Conservation (phyloP, 2,888 invertebrate species). For the Plemyria rubiginata region DNA sequence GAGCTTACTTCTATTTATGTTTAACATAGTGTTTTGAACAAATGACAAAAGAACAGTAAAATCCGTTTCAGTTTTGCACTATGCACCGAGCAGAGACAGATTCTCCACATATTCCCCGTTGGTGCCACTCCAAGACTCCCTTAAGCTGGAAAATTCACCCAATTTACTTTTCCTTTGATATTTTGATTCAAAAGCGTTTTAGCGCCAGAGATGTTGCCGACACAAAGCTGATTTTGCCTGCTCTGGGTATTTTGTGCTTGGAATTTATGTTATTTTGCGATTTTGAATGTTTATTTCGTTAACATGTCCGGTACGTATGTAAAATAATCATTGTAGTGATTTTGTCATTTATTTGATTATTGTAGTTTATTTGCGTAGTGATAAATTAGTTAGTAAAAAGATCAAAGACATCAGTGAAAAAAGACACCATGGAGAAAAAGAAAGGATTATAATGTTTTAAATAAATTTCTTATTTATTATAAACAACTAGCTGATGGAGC, state of each 20-base stretch:
- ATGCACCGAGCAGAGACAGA: conserved; percentile 11
- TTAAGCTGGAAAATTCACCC: conserved; percentile 27
- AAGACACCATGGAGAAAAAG: too few species aligned
- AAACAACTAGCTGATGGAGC: too few species aligned
- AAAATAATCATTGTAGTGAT: neutral
- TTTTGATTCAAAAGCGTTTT: conserved; percentile 33
- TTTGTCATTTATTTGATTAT: too few species aligned
- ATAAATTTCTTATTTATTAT: too few species aligned
- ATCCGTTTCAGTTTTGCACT: conserved; percentile 2
- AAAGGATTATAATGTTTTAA: too few species aligned
- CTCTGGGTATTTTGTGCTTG: conserved; percentile 17
- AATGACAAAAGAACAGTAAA: conserved; percentile 3
- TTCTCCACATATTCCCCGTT: conserved; percentile 16
- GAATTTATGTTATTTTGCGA: conserved; percentile 18
- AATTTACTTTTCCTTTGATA: conserved; percentile 33
- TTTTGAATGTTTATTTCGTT: conserved; percentile 13
- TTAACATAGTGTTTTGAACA: neutral
- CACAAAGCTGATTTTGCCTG: conserved; percentile 28
- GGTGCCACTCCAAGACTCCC: conserved; percentile 16
- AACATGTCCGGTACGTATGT: neutral
- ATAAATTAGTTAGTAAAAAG: too few species aligned
- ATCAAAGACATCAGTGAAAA: too few species aligned
- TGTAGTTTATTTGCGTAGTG: too few species aligned
- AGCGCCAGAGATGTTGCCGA: conserved; percentile 23
- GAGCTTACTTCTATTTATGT: too few species aligned